These are phyloP conservation scores for Natator depressus DNA, from an alignment of 2,113 vertebrate genomes.

Conservation along the genomic window DNA sequence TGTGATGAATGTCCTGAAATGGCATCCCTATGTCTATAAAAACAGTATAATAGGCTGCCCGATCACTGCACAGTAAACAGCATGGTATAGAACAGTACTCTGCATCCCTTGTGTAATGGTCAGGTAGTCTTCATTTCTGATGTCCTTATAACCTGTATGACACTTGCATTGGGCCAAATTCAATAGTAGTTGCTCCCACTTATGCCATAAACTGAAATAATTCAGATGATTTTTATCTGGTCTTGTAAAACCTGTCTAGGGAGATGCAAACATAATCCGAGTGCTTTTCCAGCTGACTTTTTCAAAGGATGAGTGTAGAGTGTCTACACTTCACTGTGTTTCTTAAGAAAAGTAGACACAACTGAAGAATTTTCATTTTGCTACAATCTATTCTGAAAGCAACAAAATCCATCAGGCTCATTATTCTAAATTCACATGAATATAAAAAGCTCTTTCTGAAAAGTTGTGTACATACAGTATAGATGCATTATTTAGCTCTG, in stretches of 20 bases:
- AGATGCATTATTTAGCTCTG: slow-evolving; percentile 26
- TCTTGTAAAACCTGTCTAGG: not conserved
- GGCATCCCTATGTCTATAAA: slow-evolving; percentile 43
- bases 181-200: slow-evolving; percentile 38
- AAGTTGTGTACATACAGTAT: slow-evolving; percentile 37
- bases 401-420: slow-evolving; percentile 10
- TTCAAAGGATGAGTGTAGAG: not conserved
- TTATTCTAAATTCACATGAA: slow-evolving; percentile 39
- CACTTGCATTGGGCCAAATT: slow-evolving; percentile 37
- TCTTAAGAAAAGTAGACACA: not conserved
- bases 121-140: slow-evolving; percentile 38
- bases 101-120: slow-evolving; percentile 24
- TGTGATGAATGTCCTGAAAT: slow-evolving; percentile 15
- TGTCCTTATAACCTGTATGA: slow-evolving; percentile 2
- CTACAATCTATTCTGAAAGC: slow-evolving; percentile 19
- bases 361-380: not conserved
- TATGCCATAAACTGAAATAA: slow-evolving; percentile 62
- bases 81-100: not conserved
- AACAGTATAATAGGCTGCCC: slow-evolving; percentile 6
- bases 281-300: not conserved
- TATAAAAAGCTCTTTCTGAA: slow-evolving; percentile 1
- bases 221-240: slow-evolving; percentile 38
- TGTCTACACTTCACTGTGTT: not conserved
- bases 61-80: slow-evolving; percentile 17
- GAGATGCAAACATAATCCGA: slow-evolving; percentile 5